Conservation (phyloP, 2,888 invertebrate species). For the Hirtodrosophila histrioides region DNA sequence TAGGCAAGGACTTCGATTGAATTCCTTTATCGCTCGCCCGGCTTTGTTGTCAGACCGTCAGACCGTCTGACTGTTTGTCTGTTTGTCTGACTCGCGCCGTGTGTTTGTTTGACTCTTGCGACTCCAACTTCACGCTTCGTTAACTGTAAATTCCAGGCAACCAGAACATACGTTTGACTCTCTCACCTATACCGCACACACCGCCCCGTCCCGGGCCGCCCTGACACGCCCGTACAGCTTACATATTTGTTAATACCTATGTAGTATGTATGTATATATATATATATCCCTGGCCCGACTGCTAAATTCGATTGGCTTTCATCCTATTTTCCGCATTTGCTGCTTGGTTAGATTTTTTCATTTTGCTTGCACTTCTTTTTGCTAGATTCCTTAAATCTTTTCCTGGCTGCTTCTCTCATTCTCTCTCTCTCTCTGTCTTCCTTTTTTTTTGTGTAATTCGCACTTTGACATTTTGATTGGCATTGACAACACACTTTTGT, state of each 20-base stretch:
- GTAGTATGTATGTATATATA: background rate
- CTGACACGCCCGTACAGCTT: constrained; percentile 16
- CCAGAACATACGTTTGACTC: constrained; percentile 52
- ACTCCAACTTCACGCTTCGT: constrained; percentile 74
- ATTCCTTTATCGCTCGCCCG: constrained; percentile 65
- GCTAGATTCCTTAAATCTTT: constrained; percentile 18
- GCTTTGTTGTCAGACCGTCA: constrained; percentile 37
- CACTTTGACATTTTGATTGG: constrained; percentile 77
- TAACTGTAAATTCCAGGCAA: constrained; percentile 71
- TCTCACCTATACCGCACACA: constrained; percentile 31
- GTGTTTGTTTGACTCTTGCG: constrained; percentile 48
- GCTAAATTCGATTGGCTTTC: constrained; percentile 74
- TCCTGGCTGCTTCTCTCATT: background rate
- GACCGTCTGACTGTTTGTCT: constrained; percentile 7
- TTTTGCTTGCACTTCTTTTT: constrained; percentile 47
- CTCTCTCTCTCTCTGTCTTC: background rate
- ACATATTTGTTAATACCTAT: constrained; percentile 73
- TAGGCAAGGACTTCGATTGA: constrained; percentile 73
- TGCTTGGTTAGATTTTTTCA: constrained; percentile 75
- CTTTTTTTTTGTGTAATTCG: constrained; percentile 47
- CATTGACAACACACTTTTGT: constrained; percentile 71
- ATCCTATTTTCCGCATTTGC: constrained; percentile 77
- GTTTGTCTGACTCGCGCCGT: constrained; percentile 1
- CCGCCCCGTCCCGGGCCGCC: constrained; percentile 6
- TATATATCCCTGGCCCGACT: constrained; percentile 44